Evolutionary conservation across 2,113 vertebrate species (phyloP), one percentile per base, ranked within the genome.

Genomic region (Lanius collurio): DNA sequence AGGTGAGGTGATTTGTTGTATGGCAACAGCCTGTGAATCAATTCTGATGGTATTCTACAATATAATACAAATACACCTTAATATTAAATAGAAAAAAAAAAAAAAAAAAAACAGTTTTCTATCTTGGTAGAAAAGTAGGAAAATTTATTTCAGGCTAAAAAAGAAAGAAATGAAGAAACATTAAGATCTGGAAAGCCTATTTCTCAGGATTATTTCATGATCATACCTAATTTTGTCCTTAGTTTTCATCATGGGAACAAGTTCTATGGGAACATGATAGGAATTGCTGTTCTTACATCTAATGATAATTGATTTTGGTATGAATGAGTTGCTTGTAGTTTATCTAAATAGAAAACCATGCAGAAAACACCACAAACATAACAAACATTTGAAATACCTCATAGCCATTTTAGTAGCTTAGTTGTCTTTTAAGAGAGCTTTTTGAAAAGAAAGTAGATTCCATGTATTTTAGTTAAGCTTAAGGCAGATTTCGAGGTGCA

Each of bases 401-500:
- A 24, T 41, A 73, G 44, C 27, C 28, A 60, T 69, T 75, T 90
- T n/a, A 74, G 81, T 35, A 35, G 26, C 31, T 47, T 37, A 50
- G 42, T 46, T 81, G 33, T 28, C 16, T 76, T 92, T 82, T 80
- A 56, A 84, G 31, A 68, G 17, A 75, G 26, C 27, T 89, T 69
- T 89, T 92, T 35, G 4, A 55, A 81, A 84, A 68, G 26, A 41
- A 68, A 88, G 49, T 8, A 41, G 31, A 11, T n/a, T 63, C 10
- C 20, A 21, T 31, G 26, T 26, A n/a, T 82, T 93, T 77, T 62
- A 42, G 33, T 77, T 71, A 76, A 83, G 42, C 47, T 59, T 71
- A 62, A 89, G 80, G 55, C 18, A 87, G 74, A 89, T 89, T 91
- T 62, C 94, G 67, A 93, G 81, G 33, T 79, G 67, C 49, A 95